phyloP scores from a whole-genome alignment of 2,797 vertebrate species.

The Hephaestus fuliginosus region DNA sequence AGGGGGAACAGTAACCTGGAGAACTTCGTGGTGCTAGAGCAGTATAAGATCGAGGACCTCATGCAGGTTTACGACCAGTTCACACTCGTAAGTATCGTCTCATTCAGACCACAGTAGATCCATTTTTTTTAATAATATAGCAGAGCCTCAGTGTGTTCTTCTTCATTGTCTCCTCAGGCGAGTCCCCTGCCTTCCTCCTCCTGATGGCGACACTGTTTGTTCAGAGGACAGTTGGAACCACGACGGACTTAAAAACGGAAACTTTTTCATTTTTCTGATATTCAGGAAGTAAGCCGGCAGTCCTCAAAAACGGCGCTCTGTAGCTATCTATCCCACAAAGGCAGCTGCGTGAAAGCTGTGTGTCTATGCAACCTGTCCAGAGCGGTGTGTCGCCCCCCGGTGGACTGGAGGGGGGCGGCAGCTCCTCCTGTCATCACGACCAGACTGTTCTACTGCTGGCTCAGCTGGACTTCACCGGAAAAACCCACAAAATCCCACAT shows the following conservation, averaged over 20 bases:
- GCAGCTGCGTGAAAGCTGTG: conserved; percentile 98
- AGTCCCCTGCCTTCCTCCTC: conserved; percentile 96
- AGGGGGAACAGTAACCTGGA: conserved; percentile 84
- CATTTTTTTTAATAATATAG: background rate
- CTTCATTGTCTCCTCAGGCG: conserved; percentile 83
- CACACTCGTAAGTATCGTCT: conserved; percentile 93
- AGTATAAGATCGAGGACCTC: conserved; percentile 97
- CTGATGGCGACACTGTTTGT: conserved; percentile 88
- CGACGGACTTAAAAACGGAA: conserved; percentile 65
- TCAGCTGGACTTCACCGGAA: conserved; percentile 90
- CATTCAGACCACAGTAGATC: background rate
- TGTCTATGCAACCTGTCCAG: conserved; percentile 99
- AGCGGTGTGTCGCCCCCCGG: conserved; percentile 88
- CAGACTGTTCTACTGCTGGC: conserved; percentile 88
- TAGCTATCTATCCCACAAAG: conserved; percentile 95
- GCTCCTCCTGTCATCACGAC: conserved; percentile 87
- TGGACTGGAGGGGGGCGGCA: conserved; percentile 88
- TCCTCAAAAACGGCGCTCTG: conserved; percentile 92
- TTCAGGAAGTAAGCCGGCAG: conserved; percentile 97
- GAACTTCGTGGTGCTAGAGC: conserved; percentile 92
- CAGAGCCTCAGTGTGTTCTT: background rate
- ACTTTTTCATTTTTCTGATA: conserved; percentile 86
- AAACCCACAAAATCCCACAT: conserved; percentile 62
- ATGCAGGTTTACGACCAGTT: conserved; percentile 99
- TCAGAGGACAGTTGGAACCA: conserved; percentile 89